These are phyloP conservation scores for Lycocerus yunnanus DNA, from an alignment of 2,888 invertebrate species.

Conservation along the genomic window DNA sequence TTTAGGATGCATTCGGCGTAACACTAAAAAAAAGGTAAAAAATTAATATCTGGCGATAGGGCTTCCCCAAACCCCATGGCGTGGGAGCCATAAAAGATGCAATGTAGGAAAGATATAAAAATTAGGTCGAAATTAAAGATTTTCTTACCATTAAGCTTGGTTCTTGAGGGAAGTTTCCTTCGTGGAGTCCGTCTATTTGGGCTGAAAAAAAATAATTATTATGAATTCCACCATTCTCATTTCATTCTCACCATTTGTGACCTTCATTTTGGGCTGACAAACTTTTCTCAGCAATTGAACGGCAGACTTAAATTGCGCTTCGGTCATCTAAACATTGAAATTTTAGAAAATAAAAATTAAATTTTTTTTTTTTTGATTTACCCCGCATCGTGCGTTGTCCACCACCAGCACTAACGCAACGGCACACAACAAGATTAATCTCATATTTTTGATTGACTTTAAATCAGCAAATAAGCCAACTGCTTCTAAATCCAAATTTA, in stretches of 20 bases:
- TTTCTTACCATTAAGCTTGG: conserved; percentile 29
- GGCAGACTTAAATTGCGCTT: neutral
- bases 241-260: neutral
- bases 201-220: conserved; percentile 19
- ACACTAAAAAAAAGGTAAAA: conserved; percentile 48
- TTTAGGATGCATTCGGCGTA: conserved; percentile 57
- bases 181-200: conserved; percentile 38
- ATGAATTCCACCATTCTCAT: neutral
- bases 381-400: neutral
- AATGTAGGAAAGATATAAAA: conserved; percentile 38
- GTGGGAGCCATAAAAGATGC: too few relatives aligned
- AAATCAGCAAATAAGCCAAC: neutral
- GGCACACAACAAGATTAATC: neutral
- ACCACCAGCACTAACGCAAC: neutral
- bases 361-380: neutral
- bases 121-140: conserved; percentile 31
- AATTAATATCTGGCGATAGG: too few relatives aligned
- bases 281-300: neutral
- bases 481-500: neutral
- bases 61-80: too few relatives aligned
- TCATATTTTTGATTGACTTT: neutral
- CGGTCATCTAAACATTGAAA: neutral
- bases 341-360: neutral
- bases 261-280: neutral
- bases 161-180: conserved; percentile 34